These are phyloP conservation scores for Cebus imitator DNA, from an alignment of 2,113 vertebrate genomes.

Conservation along the genomic window DNA sequence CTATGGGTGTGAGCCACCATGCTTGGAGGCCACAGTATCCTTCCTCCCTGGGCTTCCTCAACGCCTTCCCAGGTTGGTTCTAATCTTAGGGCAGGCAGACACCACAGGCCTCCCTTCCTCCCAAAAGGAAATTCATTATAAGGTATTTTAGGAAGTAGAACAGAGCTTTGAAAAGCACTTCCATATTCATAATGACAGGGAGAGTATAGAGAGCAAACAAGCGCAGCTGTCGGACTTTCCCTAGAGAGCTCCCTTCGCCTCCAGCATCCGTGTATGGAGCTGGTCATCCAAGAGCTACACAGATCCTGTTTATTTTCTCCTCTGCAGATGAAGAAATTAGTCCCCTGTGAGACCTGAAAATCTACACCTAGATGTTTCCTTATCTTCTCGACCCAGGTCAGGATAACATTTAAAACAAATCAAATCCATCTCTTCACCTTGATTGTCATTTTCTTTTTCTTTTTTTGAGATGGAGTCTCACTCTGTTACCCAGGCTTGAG, in stretches of 20 bases:
- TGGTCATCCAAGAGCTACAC: rapidly evolving
- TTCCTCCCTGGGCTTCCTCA: neutral
- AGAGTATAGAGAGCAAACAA: neutral
- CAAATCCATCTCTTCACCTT: neutral
- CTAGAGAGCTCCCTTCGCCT: neutral
- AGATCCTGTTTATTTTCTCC: neutral
- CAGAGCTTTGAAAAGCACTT: neutral
- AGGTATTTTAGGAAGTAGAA: neutral
- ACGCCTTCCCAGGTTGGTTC: rapidly evolving
- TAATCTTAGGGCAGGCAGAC: neutral
- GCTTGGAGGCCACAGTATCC: too few species aligned
- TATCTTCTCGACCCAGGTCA: neutral
- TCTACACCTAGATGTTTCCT: rapidly evolving
- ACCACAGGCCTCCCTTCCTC: neutral
- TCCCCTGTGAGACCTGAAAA: neutral
- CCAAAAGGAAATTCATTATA: neutral
- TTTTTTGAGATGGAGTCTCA: neutral
- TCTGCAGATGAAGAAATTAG: neutral
- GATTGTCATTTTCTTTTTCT: neutral
- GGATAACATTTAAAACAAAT: neutral
- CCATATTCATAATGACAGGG: neutral
- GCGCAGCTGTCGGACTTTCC: neutral
- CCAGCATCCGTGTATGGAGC: rapidly evolving
- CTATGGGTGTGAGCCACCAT: too few species aligned
- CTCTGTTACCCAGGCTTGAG: too few species aligned